Conservation (phyloP, 2,797 vertebrate species). For the Clangula hyemalis region DNA sequence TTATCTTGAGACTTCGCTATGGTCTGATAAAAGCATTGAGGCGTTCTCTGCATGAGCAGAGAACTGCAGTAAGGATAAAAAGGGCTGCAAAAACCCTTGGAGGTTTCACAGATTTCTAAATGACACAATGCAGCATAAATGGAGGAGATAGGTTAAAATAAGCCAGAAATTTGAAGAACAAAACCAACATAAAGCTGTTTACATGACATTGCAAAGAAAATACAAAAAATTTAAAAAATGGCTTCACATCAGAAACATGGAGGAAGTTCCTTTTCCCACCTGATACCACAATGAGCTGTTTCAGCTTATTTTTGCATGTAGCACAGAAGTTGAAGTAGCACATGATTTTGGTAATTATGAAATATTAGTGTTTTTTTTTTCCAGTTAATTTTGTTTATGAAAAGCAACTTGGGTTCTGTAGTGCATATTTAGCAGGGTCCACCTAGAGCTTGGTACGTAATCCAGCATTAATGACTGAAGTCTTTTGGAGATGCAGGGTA, state of each 20-base stretch:
- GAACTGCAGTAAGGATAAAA: neutral
- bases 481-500: neutral
- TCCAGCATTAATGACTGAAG: neutral
- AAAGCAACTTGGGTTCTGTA: neutral
- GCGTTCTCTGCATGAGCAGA: neutral
- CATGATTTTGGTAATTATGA: neutral
- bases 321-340: neutral
- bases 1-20: slow-evolving; percentile 1
- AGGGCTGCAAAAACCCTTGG: neutral
- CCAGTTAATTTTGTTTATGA: neutral
- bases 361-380: neutral
- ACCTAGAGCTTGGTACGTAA: neutral
- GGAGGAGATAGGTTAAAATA: neutral
- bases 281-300: neutral
- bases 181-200: neutral
- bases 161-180: neutral
- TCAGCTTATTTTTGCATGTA: neutral
- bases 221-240: neutral
- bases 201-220: neutral
- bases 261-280: neutral
- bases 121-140: neutral
- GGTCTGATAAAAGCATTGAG: slow-evolving; percentile 3
- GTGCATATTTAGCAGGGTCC: neutral
- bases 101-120: slow-evolving; percentile 2
- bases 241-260: neutral